A percentile compares a stretch with the other conserved stretches of the same genome.
These are phyloP conservation scores for Malurus splendens DNA, from an alignment of 2,797 vertebrate genomes.

Conservation along the genomic window DNA sequence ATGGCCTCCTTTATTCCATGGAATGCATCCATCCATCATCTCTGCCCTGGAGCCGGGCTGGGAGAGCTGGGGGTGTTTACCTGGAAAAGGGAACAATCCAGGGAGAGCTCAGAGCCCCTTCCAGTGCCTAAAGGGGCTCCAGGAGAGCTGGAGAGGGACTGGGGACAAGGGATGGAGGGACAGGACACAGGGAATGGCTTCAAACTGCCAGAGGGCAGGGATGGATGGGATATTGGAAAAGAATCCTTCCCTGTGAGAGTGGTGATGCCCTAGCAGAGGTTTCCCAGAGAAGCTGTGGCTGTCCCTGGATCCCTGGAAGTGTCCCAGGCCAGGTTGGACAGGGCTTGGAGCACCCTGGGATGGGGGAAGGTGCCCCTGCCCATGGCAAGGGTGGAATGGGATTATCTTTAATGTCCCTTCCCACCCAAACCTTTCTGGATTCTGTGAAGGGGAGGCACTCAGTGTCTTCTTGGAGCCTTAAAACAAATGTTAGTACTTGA, in stretches of 20 bases:
- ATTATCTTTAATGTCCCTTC: accelerated
- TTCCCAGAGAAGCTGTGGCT: not conserved
- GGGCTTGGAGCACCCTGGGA: accelerated
- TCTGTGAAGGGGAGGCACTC: not conserved
- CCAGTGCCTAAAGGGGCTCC: not conserved
- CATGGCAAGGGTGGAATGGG: accelerated
- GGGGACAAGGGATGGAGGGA: accelerated
- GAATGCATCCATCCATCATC: not conserved
- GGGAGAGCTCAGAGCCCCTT: not conserved
- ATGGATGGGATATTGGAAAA: accelerated
- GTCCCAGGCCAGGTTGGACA: accelerated
- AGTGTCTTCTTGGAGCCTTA: not conserved
- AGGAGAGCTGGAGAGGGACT: not conserved
- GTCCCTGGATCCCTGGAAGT: not conserved
- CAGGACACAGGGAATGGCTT: not conserved
- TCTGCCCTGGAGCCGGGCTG: not conserved
- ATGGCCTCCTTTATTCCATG: not conserved
- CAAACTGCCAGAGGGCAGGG: not conserved
- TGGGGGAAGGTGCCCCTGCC: accelerated
- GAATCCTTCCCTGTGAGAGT: accelerated
- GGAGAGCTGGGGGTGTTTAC: not conserved
- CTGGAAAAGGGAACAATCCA: not conserved
- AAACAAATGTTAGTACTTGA: not conserved
- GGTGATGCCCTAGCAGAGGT: accelerated
- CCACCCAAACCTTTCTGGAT: not conserved